Conservation (phyloP, 2,113 vertebrate species). For the Paracanthobrama guichenoti region DNA sequence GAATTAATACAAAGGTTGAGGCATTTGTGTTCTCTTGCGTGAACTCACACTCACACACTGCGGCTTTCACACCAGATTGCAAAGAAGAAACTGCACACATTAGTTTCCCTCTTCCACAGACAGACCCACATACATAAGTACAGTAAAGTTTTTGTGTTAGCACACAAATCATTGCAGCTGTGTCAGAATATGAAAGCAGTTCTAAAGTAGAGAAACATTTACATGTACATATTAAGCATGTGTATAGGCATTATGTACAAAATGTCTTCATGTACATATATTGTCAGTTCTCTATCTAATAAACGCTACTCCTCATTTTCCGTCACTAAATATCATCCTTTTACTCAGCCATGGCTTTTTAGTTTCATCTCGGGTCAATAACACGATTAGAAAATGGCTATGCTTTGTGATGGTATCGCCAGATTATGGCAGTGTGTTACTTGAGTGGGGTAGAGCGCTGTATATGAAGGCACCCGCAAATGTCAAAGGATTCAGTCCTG, state of each 20-base stretch:
- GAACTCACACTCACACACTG: slow-evolving; percentile 42
- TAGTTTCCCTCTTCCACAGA: not conserved
- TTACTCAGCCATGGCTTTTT: slow-evolving; percentile 14
- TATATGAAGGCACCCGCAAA: slow-evolving; percentile 18
- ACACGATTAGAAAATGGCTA: not conserved
- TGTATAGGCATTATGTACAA: slow-evolving; percentile 42
- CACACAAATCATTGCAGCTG: slow-evolving; percentile 59
- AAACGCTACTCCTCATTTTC: slow-evolving; percentile 42
- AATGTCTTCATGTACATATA: slow-evolving; percentile 61
- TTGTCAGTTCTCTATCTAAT: slow-evolving; percentile 54
- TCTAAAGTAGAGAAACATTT: slow-evolving; percentile 71
- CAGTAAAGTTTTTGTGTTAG: slow-evolving; percentile 28
- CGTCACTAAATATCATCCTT: not conserved
- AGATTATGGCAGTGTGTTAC: not conserved
- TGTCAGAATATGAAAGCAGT: slow-evolving; percentile 68
- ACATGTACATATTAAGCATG: slow-evolving; percentile 67
- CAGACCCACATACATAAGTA: slow-evolving; percentile 38
- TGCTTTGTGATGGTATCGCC: slow-evolving; percentile 1
- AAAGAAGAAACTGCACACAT: not conserved
- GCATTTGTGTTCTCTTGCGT: slow-evolving; percentile 58
- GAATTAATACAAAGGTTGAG: slow-evolving; percentile 65
- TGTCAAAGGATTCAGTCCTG: slow-evolving; percentile 6
- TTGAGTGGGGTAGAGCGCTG: not conserved
- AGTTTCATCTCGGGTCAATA: not conserved
- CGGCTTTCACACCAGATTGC: slow-evolving; percentile 29